Evolutionary conservation across 2,113 vertebrate genomes (phyloP), one percentile per base, ranked within the genome.

Genomic region (Chamaea fasciata): DNA sequence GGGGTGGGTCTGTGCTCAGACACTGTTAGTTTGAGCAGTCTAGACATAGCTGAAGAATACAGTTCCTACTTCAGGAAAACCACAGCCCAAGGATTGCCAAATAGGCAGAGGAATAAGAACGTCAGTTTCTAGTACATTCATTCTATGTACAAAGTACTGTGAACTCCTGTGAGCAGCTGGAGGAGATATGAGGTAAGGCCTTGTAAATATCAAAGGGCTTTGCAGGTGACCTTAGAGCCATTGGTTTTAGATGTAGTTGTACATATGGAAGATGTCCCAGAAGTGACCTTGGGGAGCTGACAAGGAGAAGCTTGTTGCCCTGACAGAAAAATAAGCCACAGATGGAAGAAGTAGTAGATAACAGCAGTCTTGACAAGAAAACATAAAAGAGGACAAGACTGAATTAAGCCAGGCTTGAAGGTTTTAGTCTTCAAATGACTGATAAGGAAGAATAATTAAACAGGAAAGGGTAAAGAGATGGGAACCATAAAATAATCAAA

Each of bases 401-500:
- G 79, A 80, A 90, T 95, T 94, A 92, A 89, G 31, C 37, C 64
- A 30, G 73, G 33, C 69, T 73, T 89, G 88, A 90, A 93, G 52
- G 52, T 91, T 82, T 80, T 83, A 56, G 28, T 86, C 79, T 95
- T 81, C 90, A 82, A 90, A 75, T 83, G 56, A 57, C 71, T 93
- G 80, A 93, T 93, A 96, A 94, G 62, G 65, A 57, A 92, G 37
- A 89, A 90, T 57, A 93, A 86, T 95, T 80, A 95, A 88, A 91
- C 67, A 83, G 70, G 74, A 90, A 89, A 68, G 65, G 24, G 50
- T 87, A 77, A 85, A 80, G 71, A 86, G 47, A 67, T 83, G 75
- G 44, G 42, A 96, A 79, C 73, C n/a, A 35, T 93, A 90, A 96
- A 90, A 80, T 78, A 91, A 90, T 94, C 52, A 75, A 64, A 82